Conservation (phyloP, 2,888 invertebrate genomes). For the Oligia latruncula region DNA sequence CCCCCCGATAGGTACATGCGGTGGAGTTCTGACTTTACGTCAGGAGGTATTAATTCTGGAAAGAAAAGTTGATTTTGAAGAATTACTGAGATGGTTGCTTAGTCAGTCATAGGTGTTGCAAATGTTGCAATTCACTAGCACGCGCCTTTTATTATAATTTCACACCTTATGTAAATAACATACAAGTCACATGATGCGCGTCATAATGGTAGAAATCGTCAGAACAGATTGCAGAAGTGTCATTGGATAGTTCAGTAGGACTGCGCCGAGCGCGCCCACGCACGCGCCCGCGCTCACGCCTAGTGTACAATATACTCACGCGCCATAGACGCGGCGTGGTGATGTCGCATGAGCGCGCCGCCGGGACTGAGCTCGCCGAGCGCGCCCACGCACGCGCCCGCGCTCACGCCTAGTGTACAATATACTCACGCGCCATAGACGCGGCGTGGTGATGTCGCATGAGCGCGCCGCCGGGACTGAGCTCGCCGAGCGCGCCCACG, state of each 20-base stretch:
- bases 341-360: conserved; percentile 96
- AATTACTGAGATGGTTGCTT: background rate
- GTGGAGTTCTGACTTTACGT: conserved; percentile 95
- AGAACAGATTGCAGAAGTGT: background rate
- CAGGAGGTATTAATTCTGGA: conserved; percentile 95
- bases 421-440: conserved; percentile 89
- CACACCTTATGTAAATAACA: background rate
- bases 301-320: conserved; percentile 38
- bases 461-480: conserved; percentile 96
- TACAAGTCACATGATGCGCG: background rate
- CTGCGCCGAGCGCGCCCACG: conserved; percentile 92
- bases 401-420: conserved; percentile 84
- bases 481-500: conserved; percentile 95
- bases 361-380: conserved; percentile 97
- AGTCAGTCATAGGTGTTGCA: background rate
- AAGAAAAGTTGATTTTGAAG: conserved; percentile 41
- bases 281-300: conserved; percentile 90
- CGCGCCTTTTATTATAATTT: background rate
- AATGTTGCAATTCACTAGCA: background rate
- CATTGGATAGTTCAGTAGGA: background rate
- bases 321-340: conserved; percentile 94
- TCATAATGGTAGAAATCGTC: background rate
- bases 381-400: conserved; percentile 93
- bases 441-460: conserved; percentile 97
- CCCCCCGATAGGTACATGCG: conserved; percentile 96